Base-by-base conservation (phyloP, 2,113 vertebrate genomes). In the zebrafish (Danio rerio) region DNA sequence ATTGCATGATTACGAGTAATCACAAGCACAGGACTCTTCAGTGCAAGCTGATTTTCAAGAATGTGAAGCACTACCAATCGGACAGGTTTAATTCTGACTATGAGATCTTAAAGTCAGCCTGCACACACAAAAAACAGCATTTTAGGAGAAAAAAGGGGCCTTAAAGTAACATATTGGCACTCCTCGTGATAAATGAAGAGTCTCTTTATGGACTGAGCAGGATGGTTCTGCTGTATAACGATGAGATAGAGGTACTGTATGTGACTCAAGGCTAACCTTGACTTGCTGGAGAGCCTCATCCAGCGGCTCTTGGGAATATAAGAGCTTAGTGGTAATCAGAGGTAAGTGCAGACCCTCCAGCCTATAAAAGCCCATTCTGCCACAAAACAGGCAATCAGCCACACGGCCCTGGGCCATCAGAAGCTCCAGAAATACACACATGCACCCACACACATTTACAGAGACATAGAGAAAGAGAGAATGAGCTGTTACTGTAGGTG, bases 261-360 rank as follows among this genome's bases (percentile, higher is more conserved):
- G 8, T 83, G 78, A 69, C 74, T 77, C 78, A 78, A 80, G 86
- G 61, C 50, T 78, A 81, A 86, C 83, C 83, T 86, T 88, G 86
- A 82, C 81, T 72, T 53, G 20, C 45, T 85, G 76, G 53, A 84
- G 83, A 59, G 75, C 76, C 49, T 79, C 83, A 59, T 76, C 83
- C 56, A 45, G 6, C 16, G 61, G 72, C 84, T 81, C 82, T 87
- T 58, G 62, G 70, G 70, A 69, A 61, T 45, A 63, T n/a, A 42
- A 88, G 77, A 43, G 45, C 69, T 21, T 21, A 12, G 80, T 75
- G 82, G 66, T 84, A 88, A 88, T 89, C 85, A 89, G 83, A 80
- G 52, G 71, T 45, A 74, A 84, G 83, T 82, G 59, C 42, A 66
- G 82, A 69, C 73, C 72, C 80, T 84, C 52, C 66, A 82, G 72